Evolutionary conservation across 2,888 invertebrate species (phyloP).

Genomic region (Chrysotoxum bicinctum): DNA sequence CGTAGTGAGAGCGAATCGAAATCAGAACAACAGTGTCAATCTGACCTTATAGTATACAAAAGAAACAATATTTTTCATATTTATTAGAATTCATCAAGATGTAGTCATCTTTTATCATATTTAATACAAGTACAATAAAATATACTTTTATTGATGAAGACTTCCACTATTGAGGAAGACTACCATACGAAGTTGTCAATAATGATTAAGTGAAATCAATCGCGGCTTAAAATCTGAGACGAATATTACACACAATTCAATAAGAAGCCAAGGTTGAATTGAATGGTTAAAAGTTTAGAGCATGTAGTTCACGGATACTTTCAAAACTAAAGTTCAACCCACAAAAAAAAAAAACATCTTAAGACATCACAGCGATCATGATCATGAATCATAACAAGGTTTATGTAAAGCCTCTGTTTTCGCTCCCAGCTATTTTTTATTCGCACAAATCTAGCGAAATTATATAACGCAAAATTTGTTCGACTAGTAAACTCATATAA

Average conservation of each 20-base stretch:
- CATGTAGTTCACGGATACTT: constrained; percentile 14
- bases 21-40: too few species aligned
- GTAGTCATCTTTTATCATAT: too few species aligned
- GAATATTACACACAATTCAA: background rate
- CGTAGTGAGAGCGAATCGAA: too few species aligned
- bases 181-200: background rate
- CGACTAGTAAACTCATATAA: too few species aligned
- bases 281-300: background rate
- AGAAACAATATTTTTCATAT: too few species aligned
- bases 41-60: too few species aligned
- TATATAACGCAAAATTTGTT: too few species aligned
- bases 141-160: too few species aligned
- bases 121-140: too few species aligned
- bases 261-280: constrained; percentile 11
- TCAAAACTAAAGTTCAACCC: constrained; percentile 21
- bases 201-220: constrained; percentile 6
- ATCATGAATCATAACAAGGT: constrained; percentile 8
- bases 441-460: background rate
- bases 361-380: constrained; percentile 5
- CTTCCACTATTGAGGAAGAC: too few species aligned
- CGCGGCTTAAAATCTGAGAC: constrained; percentile 1
- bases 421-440: background rate
- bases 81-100: too few species aligned
- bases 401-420: background rate
- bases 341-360: background rate